Conservation (phyloP, 2,113 vertebrate species). For the Maccullochella peelii region DNA sequence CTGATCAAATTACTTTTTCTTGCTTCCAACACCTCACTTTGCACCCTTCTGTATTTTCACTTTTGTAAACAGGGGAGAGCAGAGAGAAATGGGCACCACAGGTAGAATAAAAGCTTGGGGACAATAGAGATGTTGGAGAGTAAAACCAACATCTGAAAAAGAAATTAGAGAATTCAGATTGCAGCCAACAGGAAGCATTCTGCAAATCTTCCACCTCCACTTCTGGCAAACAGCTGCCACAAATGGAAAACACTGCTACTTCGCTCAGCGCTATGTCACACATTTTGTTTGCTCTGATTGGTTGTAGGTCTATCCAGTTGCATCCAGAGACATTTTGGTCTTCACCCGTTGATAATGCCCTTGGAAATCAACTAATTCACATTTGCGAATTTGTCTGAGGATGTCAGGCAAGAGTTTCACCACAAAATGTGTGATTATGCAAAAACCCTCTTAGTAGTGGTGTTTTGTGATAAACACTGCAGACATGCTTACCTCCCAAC, state of each 20-base stretch:
- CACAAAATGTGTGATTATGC: background rate
- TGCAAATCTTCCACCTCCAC: background rate
- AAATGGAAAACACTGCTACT: constrained; percentile 1
- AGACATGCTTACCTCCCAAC: background rate
- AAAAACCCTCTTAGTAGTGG: background rate
- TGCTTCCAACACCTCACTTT: constrained; percentile 26
- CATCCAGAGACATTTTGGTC: too few relatives aligned
- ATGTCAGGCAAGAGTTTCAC: background rate
- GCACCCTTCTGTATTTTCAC: background rate
- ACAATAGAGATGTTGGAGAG: constrained; percentile 25
- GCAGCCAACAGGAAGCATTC: background rate
- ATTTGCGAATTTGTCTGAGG: too few relatives aligned
- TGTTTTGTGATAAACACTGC: background rate
- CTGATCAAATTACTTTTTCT: constrained; percentile 39
- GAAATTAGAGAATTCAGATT: background rate
- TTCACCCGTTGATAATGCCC: too few relatives aligned
- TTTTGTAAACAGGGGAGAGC: background rate
- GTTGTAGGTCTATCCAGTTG: too few relatives aligned
- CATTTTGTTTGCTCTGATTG: too few relatives aligned
- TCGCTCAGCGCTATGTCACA: too few relatives aligned
- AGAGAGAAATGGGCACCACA: constrained; percentile 2
- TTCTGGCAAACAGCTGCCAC: background rate
- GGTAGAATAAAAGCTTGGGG: constrained; percentile 16
- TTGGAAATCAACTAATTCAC: too few relatives aligned
- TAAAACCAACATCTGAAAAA: constrained; percentile 6